A percentile compares a stretch with the other conserved stretches of the same genome.
These are phyloP conservation scores for Apodemus agrarius DNA, from an alignment of 2,797 vertebrate species.

Conservation along the genomic window DNA sequence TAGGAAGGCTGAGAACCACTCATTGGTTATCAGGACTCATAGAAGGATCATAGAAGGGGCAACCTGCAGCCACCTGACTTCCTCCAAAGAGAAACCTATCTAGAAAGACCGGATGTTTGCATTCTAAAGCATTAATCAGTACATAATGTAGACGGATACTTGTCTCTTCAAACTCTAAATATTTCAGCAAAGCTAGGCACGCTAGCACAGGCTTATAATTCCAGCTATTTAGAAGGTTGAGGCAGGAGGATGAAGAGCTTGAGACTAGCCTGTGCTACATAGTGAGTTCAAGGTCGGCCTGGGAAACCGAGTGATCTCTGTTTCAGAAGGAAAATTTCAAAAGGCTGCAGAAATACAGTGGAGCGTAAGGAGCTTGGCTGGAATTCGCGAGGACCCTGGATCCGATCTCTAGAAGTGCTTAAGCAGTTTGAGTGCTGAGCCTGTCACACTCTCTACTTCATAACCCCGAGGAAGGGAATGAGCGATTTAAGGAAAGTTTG, in stretches of 20 bases:
- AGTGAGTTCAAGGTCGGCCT: neutral
- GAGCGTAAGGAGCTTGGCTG: neutral
- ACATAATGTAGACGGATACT: neutral
- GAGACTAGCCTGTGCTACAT: neutral
- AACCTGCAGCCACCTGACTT: neutral
- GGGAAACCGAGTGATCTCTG: neutral
- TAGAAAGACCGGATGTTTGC: conserved; percentile 15
- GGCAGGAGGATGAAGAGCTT: neutral
- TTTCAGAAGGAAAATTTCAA: neutral
- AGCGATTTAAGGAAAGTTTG: conserved; percentile 53
- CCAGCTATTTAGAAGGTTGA: neutral
- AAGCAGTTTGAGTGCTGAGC: neutral
- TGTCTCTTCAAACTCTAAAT: conserved; percentile 43
- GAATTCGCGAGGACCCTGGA: neutral
- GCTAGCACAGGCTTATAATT: neutral
- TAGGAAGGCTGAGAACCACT: neutral
- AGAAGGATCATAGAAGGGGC: neutral
- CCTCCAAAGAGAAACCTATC: conserved; percentile 12
- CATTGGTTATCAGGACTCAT: neutral
- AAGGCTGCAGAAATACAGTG: neutral
- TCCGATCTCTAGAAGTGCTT: neutral
- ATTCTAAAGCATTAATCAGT: neutral
- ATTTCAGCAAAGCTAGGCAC: neutral
- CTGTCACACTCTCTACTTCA: neutral
- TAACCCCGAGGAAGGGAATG: conserved; percentile 8